phyloP scores from a whole-genome alignment of 2,113 vertebrate genomes.

The Haliaeetus leucogaster region DNA sequence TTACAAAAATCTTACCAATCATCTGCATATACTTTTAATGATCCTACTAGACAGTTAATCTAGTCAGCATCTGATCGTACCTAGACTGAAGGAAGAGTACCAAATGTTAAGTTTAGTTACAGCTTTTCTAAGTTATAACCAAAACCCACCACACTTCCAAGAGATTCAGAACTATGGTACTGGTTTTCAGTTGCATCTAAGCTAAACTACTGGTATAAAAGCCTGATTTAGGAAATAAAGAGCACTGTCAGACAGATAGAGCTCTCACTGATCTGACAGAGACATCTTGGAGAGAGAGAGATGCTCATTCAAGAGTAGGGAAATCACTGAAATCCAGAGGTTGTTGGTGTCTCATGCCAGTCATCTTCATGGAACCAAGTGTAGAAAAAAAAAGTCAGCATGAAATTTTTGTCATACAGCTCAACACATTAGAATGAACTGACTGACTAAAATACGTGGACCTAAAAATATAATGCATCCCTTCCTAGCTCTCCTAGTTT shows the following conservation, averaged over 20 bases:
- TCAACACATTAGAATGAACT: neutral
- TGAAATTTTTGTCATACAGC: neutral
- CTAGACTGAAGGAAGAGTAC: neutral
- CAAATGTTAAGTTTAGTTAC: neutral
- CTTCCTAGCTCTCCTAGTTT: neutral
- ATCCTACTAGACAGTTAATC: neutral
- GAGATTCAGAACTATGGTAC: neutral
- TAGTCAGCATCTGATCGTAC: neutral
- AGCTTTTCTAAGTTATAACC: neutral
- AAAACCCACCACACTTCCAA: neutral
- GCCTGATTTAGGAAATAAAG: neutral
- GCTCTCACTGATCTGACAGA: neutral
- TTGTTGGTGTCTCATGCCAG: neutral
- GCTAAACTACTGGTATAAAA: neutral
- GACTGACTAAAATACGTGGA: neutral
- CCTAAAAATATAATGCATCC: neutral
- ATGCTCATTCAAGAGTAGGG: neutral
- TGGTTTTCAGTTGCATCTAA: neutral
- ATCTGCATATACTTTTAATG: neutral
- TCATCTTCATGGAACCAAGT: neutral
- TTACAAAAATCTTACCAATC: neutral
- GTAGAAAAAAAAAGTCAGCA: fast-evolving
- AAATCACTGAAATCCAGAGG: neutral
- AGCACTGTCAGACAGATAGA: neutral
- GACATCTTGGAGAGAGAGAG: neutral